Evolutionary conservation across 30 jellyfish, hydroid and myxozoan species (phyloP), one percentile per base, ranked within the genome.

Genomic region (Mastigias papua): DNA sequence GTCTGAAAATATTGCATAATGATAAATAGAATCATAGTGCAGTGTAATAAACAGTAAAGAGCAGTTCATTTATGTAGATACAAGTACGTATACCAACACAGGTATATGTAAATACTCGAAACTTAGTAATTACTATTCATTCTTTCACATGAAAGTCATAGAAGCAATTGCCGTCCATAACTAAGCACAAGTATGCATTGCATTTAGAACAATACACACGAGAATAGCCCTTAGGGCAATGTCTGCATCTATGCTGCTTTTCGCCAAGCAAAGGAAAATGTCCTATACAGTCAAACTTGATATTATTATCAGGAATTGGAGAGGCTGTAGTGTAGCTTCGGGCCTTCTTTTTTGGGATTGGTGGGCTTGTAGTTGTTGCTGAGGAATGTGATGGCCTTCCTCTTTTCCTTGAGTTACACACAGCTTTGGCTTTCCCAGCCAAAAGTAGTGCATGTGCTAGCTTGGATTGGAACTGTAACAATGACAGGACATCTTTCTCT

Each of bases 161-260:
- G 50, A 71, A 71, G 46, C 83, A 71, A 26, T 71, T 71, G 34
- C 69, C 2, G 61, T 71, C 67, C 50, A 26, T 71, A 29, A 48
- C 67, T 30, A 71, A 34, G 50, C 83, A 71, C 37, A 71, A 54
- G 67, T 34, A 34, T 22, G 50, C 34, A 30, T 71, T 71, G 83
- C 83, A 71, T 71, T 71, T 71, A 15, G 69, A 34, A 42, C 83
- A 71, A 34, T 35, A 16, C 23, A 71, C 46, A 48, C 64, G 83
- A 34, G 83, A 42, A 42, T 71, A 71, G 61, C 83, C 83, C 67
- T 71, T 71, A 13, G 64, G 64, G 35, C 76, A 60, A 60, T 60
- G 72, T 34, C 58, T 65, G 77, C 77, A 69, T 31, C 83, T 71
- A 16, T 48, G 30, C 17, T 71, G 83, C 67, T 71, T 71, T 54